Base-by-base conservation (phyloP, 2,888 invertebrate genomes). In the Trissolcus japonicus region DNA sequence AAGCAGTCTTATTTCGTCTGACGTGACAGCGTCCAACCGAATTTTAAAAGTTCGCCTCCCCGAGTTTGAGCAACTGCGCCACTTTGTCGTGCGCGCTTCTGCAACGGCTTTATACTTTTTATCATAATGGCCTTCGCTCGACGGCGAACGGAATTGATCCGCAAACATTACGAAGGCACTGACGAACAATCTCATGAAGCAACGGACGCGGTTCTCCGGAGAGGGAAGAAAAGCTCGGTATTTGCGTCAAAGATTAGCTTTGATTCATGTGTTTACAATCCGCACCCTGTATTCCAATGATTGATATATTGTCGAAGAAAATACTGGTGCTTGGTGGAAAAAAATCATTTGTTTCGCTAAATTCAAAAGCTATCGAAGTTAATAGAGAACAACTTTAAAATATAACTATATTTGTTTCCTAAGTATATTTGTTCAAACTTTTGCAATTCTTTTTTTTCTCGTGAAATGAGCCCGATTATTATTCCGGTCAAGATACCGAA, bases 11-110 rank as follows among this genome's bases (percentile, higher is more conserved):
- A 25, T 16, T 29, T 46, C 61, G 50, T 54, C 25, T 21, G 54
- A 62, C 50, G 43, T 35, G 54, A 63, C 43, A 54, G 55, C 56
- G 63, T 71, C 57, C 67, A 54, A 56, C 50, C 71, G 59, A 78
- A 82, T 82, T 83, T 79, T 80, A 73, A 80, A 82, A 83, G 80
- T 73, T 82, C 76, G 76, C 51, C 53, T 13, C n/a, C 25, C 62
- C 66, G 25, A 4, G 2, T 25, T 25, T 2, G 4, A 25, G 25
- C 55, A 67, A 62, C 67, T 56, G 25, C 46, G 57, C 48, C 29
- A 65, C 54, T 50, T 59, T 62, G 61, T 51, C 53, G 61, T 21
- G 57, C n/a, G 25, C 62, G 51, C 66, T 66, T 54, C 61, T 66
- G 29, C 61, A 75, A 75, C 21, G 57, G 53, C 48, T 77, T 68